Evolutionary conservation across 2,888 invertebrate species (phyloP).

Genomic region (Tinea semifulvella): DNA sequence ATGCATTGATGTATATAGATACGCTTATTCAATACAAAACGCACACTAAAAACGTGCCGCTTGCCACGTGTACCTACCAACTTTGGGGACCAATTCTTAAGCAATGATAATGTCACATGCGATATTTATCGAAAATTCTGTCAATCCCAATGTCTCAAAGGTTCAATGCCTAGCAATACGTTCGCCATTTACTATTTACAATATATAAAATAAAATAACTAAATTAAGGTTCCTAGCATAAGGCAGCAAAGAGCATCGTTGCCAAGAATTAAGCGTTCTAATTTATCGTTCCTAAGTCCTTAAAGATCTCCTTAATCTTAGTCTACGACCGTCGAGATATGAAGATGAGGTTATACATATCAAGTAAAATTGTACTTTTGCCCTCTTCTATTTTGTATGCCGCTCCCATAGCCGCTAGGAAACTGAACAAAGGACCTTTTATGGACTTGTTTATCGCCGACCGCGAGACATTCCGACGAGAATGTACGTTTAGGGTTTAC

Average conservation of each 20-base stretch:
- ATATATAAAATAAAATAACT: too few relatives aligned
- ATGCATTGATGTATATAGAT: too few relatives aligned
- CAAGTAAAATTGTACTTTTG: slow-evolving; percentile 10
- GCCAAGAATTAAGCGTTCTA: slow-evolving; percentile 10
- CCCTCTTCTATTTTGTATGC: slow-evolving; percentile 26
- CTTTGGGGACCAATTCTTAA: too few relatives aligned
- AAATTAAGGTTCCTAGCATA: too few relatives aligned
- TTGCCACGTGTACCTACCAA: too few relatives aligned
- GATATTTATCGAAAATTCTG: too few relatives aligned
- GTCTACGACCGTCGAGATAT: slow-evolving; percentile 13
- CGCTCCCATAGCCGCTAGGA: slow-evolving; percentile 25
- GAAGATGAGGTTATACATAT: slow-evolving; percentile 14
- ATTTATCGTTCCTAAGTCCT: slow-evolving; percentile 10
- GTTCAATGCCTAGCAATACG: too few relatives aligned
- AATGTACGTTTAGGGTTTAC: slow-evolving; percentile 25
- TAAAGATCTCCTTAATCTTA: slow-evolving; percentile 17
- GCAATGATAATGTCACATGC: too few relatives aligned
- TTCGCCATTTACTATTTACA: too few relatives aligned
- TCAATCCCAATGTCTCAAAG: too few relatives aligned
- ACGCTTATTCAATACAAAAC: too few relatives aligned
- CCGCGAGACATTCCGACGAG: slow-evolving; percentile 33
- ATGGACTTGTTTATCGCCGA: slow-evolving; percentile 38
- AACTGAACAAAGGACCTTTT: slow-evolving; percentile 38
- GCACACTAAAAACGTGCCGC: too few relatives aligned
- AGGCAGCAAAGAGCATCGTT: slow-evolving; percentile 1